Evolutionary conservation across 2,888 invertebrate genomes (phyloP), one percentile per base, ranked within the genome.

Genomic region (Drosophila robusta): DNA sequence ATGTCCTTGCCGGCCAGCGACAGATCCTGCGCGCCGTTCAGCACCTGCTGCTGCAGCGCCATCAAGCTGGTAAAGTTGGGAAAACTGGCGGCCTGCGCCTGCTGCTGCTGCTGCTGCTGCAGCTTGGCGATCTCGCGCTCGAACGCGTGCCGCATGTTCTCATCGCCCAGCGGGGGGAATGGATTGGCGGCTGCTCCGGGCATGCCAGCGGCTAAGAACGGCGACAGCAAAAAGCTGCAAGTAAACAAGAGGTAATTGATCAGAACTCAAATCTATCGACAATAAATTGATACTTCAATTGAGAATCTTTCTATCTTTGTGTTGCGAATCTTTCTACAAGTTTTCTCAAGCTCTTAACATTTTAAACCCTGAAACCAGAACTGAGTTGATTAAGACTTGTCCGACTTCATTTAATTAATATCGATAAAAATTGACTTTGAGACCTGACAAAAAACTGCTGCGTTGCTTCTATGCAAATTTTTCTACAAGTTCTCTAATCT

Each of bases 41-140:
- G 92, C 58, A 92, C 93, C 90, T 95, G 95, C 89, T 97, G 97
- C 90, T 97, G 97, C 72, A 97, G 93, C 4, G 96, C 97, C 82
- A 97, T 93, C 47, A 97, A 93, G 52, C 94, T 95, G 49, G 95
- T 94, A 66, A 94, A 90, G 69, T 93, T 93, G 49, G 94, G 93
- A 57, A 93, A 92, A 68, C 89, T 94, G 34, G 89, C 70, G 14
- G 78, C 87, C 47, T 81, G 83, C 9, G 58, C 56, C 22, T 75
- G 78, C 12, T 81, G 87, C 42, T 89, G 90, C 29, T 90, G 89
- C 24, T 89, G 95, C 70, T 92, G 97, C 61, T 92, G 97, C 77
- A 98, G 93, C 92, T 98, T 97, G 89, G 97, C 96, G 73, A 99
- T 94, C 92, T 99, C 98, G 74, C 98, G 95, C 90, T 98, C 97